These are phyloP conservation scores for Mesocricetus auratus DNA, from an alignment of 2,113 vertebrate genomes.

Conservation along the genomic window DNA sequence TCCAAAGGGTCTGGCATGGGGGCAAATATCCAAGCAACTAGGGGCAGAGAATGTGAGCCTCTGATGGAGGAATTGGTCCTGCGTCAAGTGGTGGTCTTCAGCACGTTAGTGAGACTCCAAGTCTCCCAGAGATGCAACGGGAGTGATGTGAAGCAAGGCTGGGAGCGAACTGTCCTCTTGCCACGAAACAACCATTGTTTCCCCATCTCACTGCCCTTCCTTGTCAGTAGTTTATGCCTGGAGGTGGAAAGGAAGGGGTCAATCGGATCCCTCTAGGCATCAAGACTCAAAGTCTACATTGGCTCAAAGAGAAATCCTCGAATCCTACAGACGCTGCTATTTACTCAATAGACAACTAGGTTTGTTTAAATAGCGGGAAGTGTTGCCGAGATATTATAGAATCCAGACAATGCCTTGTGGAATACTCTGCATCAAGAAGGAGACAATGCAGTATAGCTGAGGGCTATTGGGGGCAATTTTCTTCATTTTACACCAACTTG, in stretches of 20 bases:
- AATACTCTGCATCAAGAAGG: background rate
- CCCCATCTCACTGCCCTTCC: background rate
- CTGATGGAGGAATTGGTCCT: background rate
- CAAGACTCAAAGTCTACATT: background rate
- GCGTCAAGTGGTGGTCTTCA: background rate
- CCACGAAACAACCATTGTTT: background rate
- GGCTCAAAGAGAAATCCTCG: background rate
- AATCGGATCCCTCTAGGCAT: background rate
- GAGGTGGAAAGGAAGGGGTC: background rate
- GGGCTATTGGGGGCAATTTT: background rate
- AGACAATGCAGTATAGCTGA: background rate
- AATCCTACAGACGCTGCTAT: background rate
- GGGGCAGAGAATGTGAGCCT: background rate
- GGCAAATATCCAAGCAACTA: background rate
- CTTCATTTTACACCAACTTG: conserved; percentile 8
- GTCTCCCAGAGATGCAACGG: background rate
- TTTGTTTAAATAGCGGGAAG: background rate
- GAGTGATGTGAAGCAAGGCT: background rate
- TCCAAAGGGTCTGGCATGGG: background rate
- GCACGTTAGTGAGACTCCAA: background rate
- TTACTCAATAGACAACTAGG: background rate
- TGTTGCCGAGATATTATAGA: background rate
- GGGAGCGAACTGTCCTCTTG: background rate
- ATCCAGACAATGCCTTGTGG: background rate
- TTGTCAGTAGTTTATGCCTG: background rate